Base-by-base conservation (phyloP, 2,113 vertebrate species). In the Mirza zaza region DNA sequence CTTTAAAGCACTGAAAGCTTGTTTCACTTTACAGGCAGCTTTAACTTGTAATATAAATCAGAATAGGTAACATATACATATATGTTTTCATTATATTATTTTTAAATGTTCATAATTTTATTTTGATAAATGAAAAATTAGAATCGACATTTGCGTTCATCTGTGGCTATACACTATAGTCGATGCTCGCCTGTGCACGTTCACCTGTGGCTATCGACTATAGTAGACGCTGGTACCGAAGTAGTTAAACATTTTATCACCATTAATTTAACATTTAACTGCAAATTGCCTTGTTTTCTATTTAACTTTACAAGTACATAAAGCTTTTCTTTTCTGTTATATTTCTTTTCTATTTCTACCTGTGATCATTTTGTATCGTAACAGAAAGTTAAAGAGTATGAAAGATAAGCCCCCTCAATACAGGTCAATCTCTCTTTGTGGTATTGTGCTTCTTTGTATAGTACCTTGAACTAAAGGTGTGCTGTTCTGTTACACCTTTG, bases 201-300 rank as follows among this genome's bases (percentile, higher is more conserved):
- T 45, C 45, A 45, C 8, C 45, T 45, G 45, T 45, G 45, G 8
- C 45, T 45, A 45, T 45, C 8, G 45, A 8, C 8, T 45, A 45
- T 45, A 45, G 45, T 45, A 45, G 45, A 45, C 45, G 1, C 45
- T 45, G 45, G 45, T 45, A 45, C 7, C 8, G 45, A 45, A 45
- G 45, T 45, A 1, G 45, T 45, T 76, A 48, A 80, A 32, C 75
- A 65, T 80, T 75, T 95, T 81, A 61, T 80, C 15, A 57, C 17
- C 9, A 29, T 79, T 94, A 20, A 75, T 94, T 91, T 84, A 85
- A 50, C 29, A 90, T 67, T 94, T 94, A 91, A 68, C 14, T 83
- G 3, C 27, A 75, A 50, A 86, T 12, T 87, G 32, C 25, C 34
- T 59, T 82, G 20, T 20, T 97, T 96, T 79, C 87, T 95, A 32